These are phyloP conservation scores for Eristalis pertinax DNA, from an alignment of 2,888 invertebrate species.

Conservation along the genomic window DNA sequence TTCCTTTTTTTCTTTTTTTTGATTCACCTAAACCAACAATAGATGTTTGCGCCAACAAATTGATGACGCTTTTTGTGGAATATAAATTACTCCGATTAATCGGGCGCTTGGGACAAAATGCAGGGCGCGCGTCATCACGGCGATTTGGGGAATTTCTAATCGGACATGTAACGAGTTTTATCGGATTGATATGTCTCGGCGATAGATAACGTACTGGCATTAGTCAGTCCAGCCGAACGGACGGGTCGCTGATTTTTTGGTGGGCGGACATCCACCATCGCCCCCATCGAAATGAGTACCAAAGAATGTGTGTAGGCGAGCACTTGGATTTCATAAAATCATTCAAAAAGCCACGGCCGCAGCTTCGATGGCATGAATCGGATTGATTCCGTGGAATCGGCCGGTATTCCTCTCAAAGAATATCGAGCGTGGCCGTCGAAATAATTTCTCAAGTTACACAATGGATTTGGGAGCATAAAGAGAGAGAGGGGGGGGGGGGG, in stretches of 20 bases:
- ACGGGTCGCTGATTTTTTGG: not conserved
- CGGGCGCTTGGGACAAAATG: not conserved
- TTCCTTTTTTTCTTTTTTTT: not conserved
- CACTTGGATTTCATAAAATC: not conserved
- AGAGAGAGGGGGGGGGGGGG: too few species aligned
- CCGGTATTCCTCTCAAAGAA: too few species aligned
- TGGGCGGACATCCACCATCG: not conserved
- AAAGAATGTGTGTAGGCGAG: too few species aligned
- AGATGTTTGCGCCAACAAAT: not conserved
- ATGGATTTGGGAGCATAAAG: too few species aligned
- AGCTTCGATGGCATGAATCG: too few species aligned
- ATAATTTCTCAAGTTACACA: too few species aligned
- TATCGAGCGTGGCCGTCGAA: too few species aligned
- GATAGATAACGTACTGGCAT: not conserved
- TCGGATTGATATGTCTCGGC: not conserved
- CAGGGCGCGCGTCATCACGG: not conserved
- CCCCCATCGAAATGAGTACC: not conserved
- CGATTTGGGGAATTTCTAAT: not conserved
- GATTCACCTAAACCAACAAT: not conserved
- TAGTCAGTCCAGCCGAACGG: not conserved
- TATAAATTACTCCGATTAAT: not conserved
- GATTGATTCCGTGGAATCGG: too few species aligned
- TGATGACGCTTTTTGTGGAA: not conserved
- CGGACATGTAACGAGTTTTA: not conserved
- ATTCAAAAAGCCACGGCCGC: not conserved